Conservation (phyloP, 2,888 invertebrate genomes). For the Electrophaes corylata region DNA sequence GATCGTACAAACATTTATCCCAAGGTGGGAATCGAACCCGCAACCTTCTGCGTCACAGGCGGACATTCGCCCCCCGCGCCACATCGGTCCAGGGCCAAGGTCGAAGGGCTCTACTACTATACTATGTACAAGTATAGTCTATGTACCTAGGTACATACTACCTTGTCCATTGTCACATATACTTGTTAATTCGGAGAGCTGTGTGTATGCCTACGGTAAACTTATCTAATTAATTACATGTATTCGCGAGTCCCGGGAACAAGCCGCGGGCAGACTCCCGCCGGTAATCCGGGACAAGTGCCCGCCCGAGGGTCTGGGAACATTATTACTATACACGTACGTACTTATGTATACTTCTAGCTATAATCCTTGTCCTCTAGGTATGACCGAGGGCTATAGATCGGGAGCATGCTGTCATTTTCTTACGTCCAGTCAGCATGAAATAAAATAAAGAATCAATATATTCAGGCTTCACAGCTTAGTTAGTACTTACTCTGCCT, state of each 20-base stretch:
- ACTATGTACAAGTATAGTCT: no score
- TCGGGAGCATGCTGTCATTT: neutral
- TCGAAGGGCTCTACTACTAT: no score
- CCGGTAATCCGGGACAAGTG: constrained; percentile 74
- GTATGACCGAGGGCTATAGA: constrained; percentile 30
- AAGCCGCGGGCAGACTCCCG: constrained; percentile 53
- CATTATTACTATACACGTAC: constrained; percentile 59
- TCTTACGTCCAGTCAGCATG: neutral
- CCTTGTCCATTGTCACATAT: neutral
- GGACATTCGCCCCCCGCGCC: no score
- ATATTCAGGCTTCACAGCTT: no score
- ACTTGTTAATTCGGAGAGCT: neutral
- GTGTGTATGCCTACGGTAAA: neutral
- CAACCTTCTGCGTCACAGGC: no score
- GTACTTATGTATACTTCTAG: constrained; percentile 18
- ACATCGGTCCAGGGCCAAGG: no score
- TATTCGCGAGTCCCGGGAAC: constrained; percentile 47
- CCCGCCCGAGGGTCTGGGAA: constrained; percentile 73
- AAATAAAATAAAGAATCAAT: no score
- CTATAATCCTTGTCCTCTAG: constrained; percentile 50
- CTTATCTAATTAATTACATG: constrained; percentile 31
- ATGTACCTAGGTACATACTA: no score
- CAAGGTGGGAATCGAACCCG: no score
- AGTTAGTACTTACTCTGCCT: no score
- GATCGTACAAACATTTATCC: no score